Percentiles rank a stretch among this genome's conserved stretches.
These are phyloP conservation scores for Pteronura brasiliensis DNA, from an alignment of 2,113 vertebrate species.

Conservation along the genomic window DNA sequence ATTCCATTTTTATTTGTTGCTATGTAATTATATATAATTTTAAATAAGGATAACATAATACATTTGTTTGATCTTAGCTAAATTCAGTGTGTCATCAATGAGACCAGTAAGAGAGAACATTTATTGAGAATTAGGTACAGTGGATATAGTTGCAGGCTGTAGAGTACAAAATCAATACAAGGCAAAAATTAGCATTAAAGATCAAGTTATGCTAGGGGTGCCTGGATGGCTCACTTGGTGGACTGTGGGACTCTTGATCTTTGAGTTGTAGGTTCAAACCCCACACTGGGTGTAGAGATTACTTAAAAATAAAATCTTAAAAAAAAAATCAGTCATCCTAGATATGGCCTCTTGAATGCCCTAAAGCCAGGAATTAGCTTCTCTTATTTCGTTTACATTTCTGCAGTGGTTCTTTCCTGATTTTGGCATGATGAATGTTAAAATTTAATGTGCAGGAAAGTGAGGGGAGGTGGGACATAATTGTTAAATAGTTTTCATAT, in stretches of 20 bases:
- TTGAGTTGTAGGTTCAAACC: background rate
- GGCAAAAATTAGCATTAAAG: background rate
- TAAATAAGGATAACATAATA: background rate
- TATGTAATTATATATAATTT: background rate
- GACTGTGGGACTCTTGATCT: background rate
- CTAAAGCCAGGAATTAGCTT: slow-evolving; percentile 9
- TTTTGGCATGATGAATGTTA: background rate
- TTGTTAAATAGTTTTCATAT: background rate
- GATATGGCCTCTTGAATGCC: background rate
- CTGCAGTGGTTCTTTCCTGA: background rate
- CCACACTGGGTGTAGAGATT: background rate
- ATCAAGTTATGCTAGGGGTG: background rate
- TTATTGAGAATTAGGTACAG: background rate
- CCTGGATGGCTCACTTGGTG: background rate
- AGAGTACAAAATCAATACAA: background rate
- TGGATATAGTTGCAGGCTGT: background rate
- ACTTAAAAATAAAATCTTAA: background rate
- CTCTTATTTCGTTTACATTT: slow-evolving; percentile 25
- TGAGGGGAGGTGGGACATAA: background rate
- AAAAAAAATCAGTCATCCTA: background rate
- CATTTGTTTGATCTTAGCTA: slow-evolving; percentile 6
- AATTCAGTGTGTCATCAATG: background rate
- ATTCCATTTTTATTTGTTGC: slow-evolving; percentile 51
- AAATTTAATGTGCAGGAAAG: background rate
- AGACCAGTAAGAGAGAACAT: background rate